Conservation (phyloP, 2,113 vertebrate species). For the Oplegnathus fasciatus region DNA sequence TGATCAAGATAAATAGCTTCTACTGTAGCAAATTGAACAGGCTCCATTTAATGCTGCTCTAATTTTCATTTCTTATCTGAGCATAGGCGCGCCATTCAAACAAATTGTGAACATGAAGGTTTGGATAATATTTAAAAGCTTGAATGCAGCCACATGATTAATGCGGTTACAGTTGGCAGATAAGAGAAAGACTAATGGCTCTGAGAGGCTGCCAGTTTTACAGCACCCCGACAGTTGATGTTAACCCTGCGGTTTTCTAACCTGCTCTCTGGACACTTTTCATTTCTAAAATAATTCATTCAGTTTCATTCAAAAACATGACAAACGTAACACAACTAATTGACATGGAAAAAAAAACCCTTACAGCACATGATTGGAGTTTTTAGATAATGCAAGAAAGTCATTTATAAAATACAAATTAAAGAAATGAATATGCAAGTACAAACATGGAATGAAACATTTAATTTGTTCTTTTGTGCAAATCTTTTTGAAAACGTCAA, state of each 20-base stretch:
- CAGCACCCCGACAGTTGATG: not conserved
- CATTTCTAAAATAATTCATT: constrained; percentile 1
- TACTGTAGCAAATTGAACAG: constrained; percentile 58
- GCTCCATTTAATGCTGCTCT: constrained; percentile 60
- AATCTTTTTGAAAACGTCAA: not conserved
- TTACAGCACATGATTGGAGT: not conserved
- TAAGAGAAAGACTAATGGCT: constrained; percentile 55
- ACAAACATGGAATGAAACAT: not conserved
- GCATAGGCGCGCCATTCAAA: constrained; percentile 38
- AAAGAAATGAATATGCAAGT: not conserved
- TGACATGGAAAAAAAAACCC: not conserved
- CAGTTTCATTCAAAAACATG: not conserved
- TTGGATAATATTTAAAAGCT: constrained; percentile 69
- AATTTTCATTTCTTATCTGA: constrained; percentile 66
- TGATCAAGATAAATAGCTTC: constrained; percentile 67
- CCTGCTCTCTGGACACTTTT: not conserved
- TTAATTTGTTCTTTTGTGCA: not conserved
- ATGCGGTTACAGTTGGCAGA: constrained; percentile 57
- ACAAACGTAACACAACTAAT: not conserved
- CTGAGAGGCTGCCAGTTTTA: constrained; percentile 15
- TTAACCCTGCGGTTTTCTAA: constrained; percentile 1
- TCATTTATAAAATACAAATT: not conserved
- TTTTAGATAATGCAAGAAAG: not conserved
- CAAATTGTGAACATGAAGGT: constrained; percentile 59
- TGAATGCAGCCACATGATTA: constrained; percentile 54